Base-by-base conservation (phyloP, 2,888 invertebrate species). In the Taphrorychus bicolor region DNA sequence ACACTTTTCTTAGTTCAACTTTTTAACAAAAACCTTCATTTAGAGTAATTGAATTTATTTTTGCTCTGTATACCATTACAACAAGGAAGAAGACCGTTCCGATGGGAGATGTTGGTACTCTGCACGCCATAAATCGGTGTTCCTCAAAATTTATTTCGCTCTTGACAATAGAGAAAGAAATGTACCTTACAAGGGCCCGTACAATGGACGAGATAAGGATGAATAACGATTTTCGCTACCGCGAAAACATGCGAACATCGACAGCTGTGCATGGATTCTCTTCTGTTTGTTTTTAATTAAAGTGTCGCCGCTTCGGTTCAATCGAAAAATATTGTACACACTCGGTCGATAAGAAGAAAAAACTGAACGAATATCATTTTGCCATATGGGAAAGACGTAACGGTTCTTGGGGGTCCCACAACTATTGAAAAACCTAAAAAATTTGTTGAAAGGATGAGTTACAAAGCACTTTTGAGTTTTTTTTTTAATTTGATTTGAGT, bases 161-260 rank as follows among this genome's bases (percentile, higher is more conserved):
- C 62, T 67, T 60, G 67, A 67, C 67, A 67, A 67, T 67, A 67
- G 67, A 63, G 62, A 62, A 62, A 67, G 67, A 67, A 67, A 67
- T 67, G 58, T 53, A 67, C 67, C 67, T 67, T 67, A 67, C 67
- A 67, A 62, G 67, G 67, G 18, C 42, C 58, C 62, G 58, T 62
- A 67, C 67, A 67, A 67, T 67, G 67, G 67, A 52, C 21, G 53
- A 67, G 67, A 67, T 67, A 67, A 67, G 67, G 67, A 58, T 67
- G 67, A 67, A 58, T 67, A 62, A 67, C 67, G 67, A 67, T 61
- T 56, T 61, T 52, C 57, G 56, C 61, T 40, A 41, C 62, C 62
- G 61, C 19, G 62, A 62, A 62, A 62, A 67, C 67, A 63, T 17
- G 54, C 62, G 53, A 40, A 67, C 62, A 59, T 58, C 59, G 61